Base-by-base conservation (phyloP, 2,888 invertebrate species). In the Dione vanillae region DNA sequence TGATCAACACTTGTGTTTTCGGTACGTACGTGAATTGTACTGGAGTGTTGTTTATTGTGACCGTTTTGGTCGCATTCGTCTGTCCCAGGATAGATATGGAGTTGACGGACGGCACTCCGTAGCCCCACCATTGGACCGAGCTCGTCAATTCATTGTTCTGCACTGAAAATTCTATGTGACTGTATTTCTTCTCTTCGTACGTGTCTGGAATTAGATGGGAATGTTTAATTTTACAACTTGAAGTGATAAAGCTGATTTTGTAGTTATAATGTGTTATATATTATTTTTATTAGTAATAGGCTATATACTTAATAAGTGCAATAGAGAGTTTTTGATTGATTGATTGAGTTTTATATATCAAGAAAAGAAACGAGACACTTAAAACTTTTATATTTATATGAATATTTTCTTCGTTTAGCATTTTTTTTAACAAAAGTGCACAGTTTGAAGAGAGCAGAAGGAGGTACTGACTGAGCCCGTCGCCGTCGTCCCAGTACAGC, bases 401-500 rank as follows among this genome's bases (percentile, higher is more conserved):
- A n/a, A n/a, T n/a, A n/a, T n/a, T n/a, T n/a, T n/a, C n/a, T n/a
- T n/a, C n/a, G n/a, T n/a, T n/a, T n/a, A n/a, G n/a, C n/a, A n/a
- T n/a, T n/a, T n/a, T n/a, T n/a, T n/a, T n/a, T n/a, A 61, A 11
- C 9, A 8, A 19, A 16, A 12, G 12, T 43, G 12, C 14, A 54
- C 9, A 54, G 20, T 14, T n/a, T n/a, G n/a, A n/a, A n/a, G n/a
- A n/a, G n/a, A n/a, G n/a, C n/a, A n/a, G n/a, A n/a, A n/a, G n/a
- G n/a, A n/a, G n/a, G n/a, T n/a, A 86, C 90, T 88, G 80, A 96
- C 96, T 95, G 75, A 96, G 87, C 69, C 96, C 95, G 71, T 96
- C 96, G 0, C 97, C 97, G 78, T 97, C 97, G 83, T 97, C 97
- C 96, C 96, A 97, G 88, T 96, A 97, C 10, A 97, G 88, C 71